Percentiles rank a stretch among this genome's conserved stretches.
Conservation (phyloP, 2,797 vertebrate genomes). For the Hylomyscus alleni region DNA sequence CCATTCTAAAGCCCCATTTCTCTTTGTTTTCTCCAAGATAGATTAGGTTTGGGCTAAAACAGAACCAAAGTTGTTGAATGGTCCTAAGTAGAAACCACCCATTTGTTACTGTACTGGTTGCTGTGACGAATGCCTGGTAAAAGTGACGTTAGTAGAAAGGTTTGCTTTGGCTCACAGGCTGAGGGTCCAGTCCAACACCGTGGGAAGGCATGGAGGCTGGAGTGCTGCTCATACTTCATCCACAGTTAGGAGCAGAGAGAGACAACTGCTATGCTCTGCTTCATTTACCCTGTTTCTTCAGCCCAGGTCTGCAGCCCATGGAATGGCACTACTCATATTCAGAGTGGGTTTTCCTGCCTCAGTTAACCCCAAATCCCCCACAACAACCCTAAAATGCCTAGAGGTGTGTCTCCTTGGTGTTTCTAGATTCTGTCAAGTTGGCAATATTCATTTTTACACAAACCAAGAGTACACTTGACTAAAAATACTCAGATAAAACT, state of each 20-base stretch:
- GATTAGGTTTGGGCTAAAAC: conserved; percentile 14
- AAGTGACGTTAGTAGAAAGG: not conserved
- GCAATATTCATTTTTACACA: not conserved
- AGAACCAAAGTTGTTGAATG: not conserved
- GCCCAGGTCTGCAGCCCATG: not conserved
- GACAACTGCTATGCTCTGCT: no score
- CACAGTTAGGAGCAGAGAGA: not conserved
- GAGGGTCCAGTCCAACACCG: no score
- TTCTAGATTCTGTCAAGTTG: not conserved
- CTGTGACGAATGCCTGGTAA: not conserved
- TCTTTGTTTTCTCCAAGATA: not conserved
- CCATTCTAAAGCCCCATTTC: not conserved
- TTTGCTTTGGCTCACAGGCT: no score
- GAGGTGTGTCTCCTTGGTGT: not conserved
- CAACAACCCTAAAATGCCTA: not conserved
- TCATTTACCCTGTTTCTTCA: not conserved
- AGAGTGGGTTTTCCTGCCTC: not conserved
- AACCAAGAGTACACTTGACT: not conserved
- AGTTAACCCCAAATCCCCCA: not conserved
- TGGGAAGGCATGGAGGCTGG: not conserved
- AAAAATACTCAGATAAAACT: not conserved
- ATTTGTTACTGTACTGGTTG: not conserved
- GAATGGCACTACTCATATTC: not conserved
- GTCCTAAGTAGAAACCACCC: not conserved
- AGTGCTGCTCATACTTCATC: not conserved